Base-by-base conservation (phyloP, 2,113 vertebrate genomes). In the Strix aluco region DNA sequence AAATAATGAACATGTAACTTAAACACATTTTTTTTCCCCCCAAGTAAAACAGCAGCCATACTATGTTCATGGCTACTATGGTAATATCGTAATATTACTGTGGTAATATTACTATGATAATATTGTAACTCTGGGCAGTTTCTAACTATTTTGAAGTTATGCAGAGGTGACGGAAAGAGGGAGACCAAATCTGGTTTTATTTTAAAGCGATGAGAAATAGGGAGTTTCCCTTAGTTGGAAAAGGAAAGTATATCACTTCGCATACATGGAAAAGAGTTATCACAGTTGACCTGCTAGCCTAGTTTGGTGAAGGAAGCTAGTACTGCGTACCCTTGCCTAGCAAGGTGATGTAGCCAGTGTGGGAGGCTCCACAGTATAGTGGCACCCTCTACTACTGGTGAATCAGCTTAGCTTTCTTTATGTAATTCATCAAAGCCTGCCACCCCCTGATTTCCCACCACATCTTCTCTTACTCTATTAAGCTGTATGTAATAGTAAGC, bases 301-400 rank as follows among this genome's bases (percentile, higher is more conserved):
- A 61, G 44, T 86, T 95, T 65, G 58, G 57, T 63, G 67, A 79
- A 57, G 44, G 44, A 65, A 70, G 21, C 36, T 59, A 36, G 19
- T 85, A 63, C 38, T 80, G 27, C 4, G 6, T 36, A 36, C n/a
- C 20, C n/a, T 88, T 81, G 44, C 62, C 38, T 65, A 66, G 49
- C 25, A 88, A 94, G 92, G 79, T 69, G 58, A 80, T 77, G 44
- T 30, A 95, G 88, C 58, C 80, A 34, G 62, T 88, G 82, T 94
- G 46, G 59, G 86, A 91, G 77, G 69, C 54, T 96, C 69, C 47
- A 44, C 29, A 66, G 14, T 30, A 16, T 73, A 86, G 94, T 61
- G 75, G 47, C 75, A 90, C 25, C 34, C 63, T 93, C 34, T 80
- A 38, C 67, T 93, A 78, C 55, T 86, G 82, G 49, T 93, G 82